phyloP scores from a whole-genome alignment of 2,888 invertebrate species.

The Drosophila dives region DNA sequence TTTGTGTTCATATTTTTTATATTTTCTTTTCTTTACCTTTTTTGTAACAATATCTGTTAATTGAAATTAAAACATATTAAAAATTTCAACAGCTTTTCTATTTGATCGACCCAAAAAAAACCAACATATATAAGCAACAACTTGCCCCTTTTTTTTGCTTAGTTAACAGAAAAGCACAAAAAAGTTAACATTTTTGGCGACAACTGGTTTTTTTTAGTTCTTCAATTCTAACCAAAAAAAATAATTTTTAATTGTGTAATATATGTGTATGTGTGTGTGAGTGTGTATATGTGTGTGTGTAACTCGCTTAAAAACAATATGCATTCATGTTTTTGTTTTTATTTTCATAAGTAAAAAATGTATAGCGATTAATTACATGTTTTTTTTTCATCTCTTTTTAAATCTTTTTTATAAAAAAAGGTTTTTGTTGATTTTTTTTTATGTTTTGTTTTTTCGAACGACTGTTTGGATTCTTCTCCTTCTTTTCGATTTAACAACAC shows the following conservation, averaged over 20 bases:
- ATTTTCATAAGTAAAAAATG: slow-evolving; percentile 77
- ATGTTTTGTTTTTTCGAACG: slow-evolving; percentile 57
- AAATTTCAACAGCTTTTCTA: slow-evolving; percentile 51
- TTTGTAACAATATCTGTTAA: slow-evolving; percentile 59
- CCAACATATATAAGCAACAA: slow-evolving; percentile 38
- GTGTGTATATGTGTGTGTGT: slow-evolving; percentile 19
- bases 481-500: slow-evolving; percentile 45
- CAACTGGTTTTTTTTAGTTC: slow-evolving; percentile 23
- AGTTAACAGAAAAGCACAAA: slow-evolving; percentile 49
- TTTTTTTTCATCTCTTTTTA: slow-evolving; percentile 41
- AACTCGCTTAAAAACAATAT: slow-evolving; percentile 59
- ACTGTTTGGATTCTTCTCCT: slow-evolving; percentile 61
- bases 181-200: slow-evolving; percentile 29
- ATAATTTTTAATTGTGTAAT: slow-evolving; percentile 13
- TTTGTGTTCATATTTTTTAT: slow-evolving; percentile 4
- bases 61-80: slow-evolving; percentile 39
- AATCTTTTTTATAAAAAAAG: slow-evolving; percentile 79
- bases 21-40: slow-evolving; percentile 9
- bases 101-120: slow-evolving; percentile 29
- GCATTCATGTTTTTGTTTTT: slow-evolving; percentile 66
- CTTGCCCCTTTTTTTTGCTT: slow-evolving; percentile 10
- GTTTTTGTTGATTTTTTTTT: slow-evolving; percentile 40
- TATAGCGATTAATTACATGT: slow-evolving; percentile 70
- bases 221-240: slow-evolving; percentile 28
- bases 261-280: slow-evolving; percentile 9